phyloP scores from a whole-genome alignment of 2,113 vertebrate species.

The Chiloscyllium plagiosum region DNA sequence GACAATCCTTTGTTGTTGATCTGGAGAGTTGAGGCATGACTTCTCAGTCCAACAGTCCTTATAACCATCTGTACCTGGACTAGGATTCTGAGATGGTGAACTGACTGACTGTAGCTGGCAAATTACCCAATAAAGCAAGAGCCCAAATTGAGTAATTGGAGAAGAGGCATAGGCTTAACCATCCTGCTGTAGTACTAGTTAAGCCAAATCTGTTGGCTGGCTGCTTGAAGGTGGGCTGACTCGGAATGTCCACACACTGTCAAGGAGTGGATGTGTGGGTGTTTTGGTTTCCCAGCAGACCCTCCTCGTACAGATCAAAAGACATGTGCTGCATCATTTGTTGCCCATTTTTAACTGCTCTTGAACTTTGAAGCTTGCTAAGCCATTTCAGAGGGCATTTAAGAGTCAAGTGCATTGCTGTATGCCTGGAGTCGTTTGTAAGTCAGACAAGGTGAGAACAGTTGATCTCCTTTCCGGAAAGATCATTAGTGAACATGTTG shows the following conservation, averaged over 20 bases:
- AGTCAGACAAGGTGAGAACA: too few species aligned
- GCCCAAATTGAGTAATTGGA: not conserved
- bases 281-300: not conserved
- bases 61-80: not conserved
- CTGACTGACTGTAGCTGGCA: not conserved
- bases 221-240: not conserved
- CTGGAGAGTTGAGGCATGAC: not conserved
- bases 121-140: not conserved
- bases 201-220: not conserved
- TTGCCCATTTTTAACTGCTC: too few species aligned
- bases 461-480: too few species aligned
- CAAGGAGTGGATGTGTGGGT: not conserved
- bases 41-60: not conserved
- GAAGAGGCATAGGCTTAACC: not conserved
- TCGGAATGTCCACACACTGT: not conserved
- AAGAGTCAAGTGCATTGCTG: too few species aligned
- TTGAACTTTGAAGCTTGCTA: too few species aligned
- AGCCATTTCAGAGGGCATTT: too few species aligned
- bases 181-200: not conserved
- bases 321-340: not conserved
- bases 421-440: too few species aligned
- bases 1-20: not conserved
- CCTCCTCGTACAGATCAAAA: not conserved
- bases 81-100: not conserved
- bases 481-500: too few species aligned